Conservation (phyloP, 2,113 vertebrate species). For the Protobothrops flavoviridis region DNA sequence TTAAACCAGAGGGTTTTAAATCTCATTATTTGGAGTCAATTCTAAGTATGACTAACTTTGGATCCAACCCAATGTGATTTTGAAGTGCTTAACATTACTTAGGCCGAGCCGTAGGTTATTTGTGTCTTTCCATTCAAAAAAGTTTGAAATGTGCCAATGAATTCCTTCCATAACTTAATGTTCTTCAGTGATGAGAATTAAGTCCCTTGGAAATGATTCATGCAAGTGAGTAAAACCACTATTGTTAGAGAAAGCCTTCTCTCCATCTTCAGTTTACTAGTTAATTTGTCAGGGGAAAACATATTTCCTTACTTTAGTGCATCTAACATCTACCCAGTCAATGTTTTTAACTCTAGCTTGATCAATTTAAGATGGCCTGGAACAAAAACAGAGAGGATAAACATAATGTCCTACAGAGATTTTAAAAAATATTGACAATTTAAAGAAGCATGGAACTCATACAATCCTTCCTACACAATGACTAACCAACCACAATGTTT, state of each 20-base stretch:
- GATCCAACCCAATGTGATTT: not conserved
- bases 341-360: not conserved
- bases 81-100: not conserved
- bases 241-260: not conserved
- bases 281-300: not conserved
- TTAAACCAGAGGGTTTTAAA: not conserved
- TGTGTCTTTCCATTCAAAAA: not conserved
- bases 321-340: not conserved
- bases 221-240: not conserved
- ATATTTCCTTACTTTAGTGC: not conserved
- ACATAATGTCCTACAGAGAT: not conserved
- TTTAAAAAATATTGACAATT: not conserved
- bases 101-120: not conserved
- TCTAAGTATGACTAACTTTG: not conserved
- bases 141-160: not conserved
- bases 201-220: not conserved
- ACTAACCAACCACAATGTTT: not conserved
- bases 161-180: not conserved
- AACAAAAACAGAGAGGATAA: not conserved
- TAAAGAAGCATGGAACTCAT: not conserved
- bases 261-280: not conserved
- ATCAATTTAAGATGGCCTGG: not conserved
- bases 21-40: not conserved
- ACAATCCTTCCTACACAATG: not conserved
- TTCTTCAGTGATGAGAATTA: not conserved